phyloP scores from a whole-genome alignment of 1,140 invertebrate species.

The Drosophila azteca region DNA sequence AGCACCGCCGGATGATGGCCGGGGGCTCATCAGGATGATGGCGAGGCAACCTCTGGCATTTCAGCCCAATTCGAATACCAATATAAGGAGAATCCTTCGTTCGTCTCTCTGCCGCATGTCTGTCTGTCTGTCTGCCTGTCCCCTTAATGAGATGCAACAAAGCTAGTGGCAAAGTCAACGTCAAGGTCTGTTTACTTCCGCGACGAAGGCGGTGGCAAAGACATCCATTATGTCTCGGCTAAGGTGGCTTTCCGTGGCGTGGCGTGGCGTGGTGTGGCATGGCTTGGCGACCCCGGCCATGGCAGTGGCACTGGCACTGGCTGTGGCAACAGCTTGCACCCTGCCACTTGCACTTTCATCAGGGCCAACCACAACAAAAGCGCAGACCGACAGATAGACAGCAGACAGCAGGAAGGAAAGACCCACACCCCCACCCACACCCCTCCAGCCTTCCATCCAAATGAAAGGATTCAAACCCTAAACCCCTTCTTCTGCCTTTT shows the following conservation, averaged over 20 bases:
- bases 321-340: slow-evolving; percentile 57
- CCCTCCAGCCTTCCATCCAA: slow-evolving; percentile 2
- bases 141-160: slow-evolving; percentile 72
- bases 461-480: slow-evolving; percentile 34
- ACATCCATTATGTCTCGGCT: slow-evolving; percentile 58
- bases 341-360: slow-evolving; percentile 54
- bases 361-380: slow-evolving; percentile 40
- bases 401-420: neutral
- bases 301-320: slow-evolving; percentile 31
- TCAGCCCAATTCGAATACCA: slow-evolving; percentile 41
- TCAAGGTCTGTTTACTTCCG: slow-evolving; percentile 80
- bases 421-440: neutral
- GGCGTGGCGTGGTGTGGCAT: neutral
- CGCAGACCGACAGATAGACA: slow-evolving; percentile 17
- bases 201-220: slow-evolving; percentile 55
- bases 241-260: neutral
- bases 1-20: slow-evolving; percentile 17
- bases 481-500: slow-evolving; percentile 5
- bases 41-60: slow-evolving; percentile 50
- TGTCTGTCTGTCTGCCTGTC: slow-evolving; percentile 29
- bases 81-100: slow-evolving; percentile 31
- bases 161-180: slow-evolving; percentile 43
- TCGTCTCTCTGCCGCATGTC: neutral
- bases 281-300: slow-evolving; percentile 12
- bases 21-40: too few species aligned